Percentiles rank a stretch among this genome's conserved stretches.
Conservation (phyloP, 2,113 vertebrate genomes). For the Ctenomys sociabilis region DNA sequence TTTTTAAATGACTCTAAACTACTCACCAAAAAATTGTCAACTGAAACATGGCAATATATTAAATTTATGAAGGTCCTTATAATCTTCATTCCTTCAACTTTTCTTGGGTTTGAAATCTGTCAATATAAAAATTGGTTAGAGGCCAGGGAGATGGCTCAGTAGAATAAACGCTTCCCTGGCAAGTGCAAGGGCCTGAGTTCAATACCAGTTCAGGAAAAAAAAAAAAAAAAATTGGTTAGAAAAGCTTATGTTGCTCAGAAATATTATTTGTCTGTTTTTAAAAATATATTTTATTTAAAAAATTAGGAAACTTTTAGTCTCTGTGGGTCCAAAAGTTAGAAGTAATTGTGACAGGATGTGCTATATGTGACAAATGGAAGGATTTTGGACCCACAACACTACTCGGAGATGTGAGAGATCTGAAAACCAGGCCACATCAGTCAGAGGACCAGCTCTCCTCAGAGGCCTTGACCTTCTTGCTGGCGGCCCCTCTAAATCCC, state of each 20-base stretch:
- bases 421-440: neutral
- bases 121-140: neutral
- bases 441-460: neutral
- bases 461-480: neutral
- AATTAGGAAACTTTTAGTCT: neutral
- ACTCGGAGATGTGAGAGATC: neutral
- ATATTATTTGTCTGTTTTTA: neutral
- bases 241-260: neutral
- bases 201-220: no score
- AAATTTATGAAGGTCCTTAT: neutral
- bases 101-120: constrained; percentile 5
- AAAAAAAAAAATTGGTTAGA: neutral
- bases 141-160: no score
- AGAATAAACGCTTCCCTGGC: no score
- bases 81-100: neutral
- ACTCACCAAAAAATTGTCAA: constrained; percentile 10
- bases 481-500: no score
- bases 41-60: neutral
- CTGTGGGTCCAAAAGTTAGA: neutral
- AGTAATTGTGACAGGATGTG: neutral
- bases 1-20: constrained; percentile 7
- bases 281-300: neutral
- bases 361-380: neutral
- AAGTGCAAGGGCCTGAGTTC: no score
- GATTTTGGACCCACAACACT: neutral